phyloP scores from a whole-genome alignment of 92 coral and sea anemone genomes.

The Bergia sp. region DNA sequence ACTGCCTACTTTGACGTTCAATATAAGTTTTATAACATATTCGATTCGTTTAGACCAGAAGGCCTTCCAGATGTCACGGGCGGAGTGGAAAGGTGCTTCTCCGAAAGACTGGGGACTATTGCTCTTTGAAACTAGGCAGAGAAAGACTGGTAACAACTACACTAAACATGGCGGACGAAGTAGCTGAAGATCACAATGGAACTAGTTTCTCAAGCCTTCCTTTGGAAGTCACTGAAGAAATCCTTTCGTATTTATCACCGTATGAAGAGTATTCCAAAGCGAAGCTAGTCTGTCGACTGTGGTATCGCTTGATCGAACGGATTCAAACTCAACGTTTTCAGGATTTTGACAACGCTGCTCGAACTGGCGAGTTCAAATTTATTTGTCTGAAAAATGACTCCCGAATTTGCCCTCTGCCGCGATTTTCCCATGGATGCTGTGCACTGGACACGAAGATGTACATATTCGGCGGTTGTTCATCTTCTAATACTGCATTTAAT shows the following conservation, averaged over 20 bases:
- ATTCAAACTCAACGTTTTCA: constrained; percentile 72
- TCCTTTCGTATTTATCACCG: constrained; percentile 81
- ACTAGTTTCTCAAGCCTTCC: constrained; percentile 73
- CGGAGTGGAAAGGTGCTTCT: too few relatives aligned
- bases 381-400: constrained; percentile 62
- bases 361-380: constrained; percentile 69
- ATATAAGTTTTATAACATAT: too few relatives aligned
- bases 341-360: constrained; percentile 75
- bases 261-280: constrained; percentile 81
- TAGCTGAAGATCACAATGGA: background rate
- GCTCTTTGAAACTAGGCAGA: background rate
- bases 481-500: constrained; percentile 94
- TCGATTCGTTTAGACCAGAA: too few relatives aligned
- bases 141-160: background rate
- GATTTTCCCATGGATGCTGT: constrained; percentile 94
- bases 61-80: too few relatives aligned
- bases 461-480: constrained; percentile 92
- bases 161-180: constrained; percentile 74
- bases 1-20: too few relatives aligned
- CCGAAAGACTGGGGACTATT: background rate
- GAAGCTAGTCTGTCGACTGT: constrained; percentile 81
- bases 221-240: constrained; percentile 80
- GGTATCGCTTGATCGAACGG: constrained; percentile 79
- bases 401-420: constrained; percentile 73
- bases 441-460: constrained; percentile 79